Evolutionary conservation across 2,888 invertebrate species (phyloP), one percentile per base, ranked within the genome.

Genomic region (Pseudeuparius sepicola): DNA sequence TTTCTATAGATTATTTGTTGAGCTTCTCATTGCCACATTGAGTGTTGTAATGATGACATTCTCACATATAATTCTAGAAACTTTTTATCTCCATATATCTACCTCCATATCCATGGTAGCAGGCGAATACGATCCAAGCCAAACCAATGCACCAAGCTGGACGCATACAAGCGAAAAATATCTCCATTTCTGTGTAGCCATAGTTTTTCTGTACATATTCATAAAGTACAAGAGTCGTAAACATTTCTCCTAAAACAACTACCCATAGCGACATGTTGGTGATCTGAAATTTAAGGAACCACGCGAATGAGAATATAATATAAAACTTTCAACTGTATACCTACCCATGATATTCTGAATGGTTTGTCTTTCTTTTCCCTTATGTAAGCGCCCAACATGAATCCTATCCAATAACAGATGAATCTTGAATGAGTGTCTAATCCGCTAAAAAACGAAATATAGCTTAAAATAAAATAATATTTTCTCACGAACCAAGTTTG

Each of bases 271-370:
- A 7, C 6, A 20, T 7, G n/a, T n/a, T 20, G 20, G 20, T 20
- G 7, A 6, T 6, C 20, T 20, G n/a, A 20, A 20, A 20, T 7
- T 7, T 20, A 7, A 20, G n/a, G 6, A n/a, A 7, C 20, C 20
- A 7, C n/a, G n/a, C n/a, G n/a, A n/a, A n/a, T n/a, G n/a, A n/a
- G n/a, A n/a, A n/a, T n/a, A n/a, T n/a, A 20, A n/a, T 20, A n/a
- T 15, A 37, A 31, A 24, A 39, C 33, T 7, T 10, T 16, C 28
- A n/a, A 20, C 16, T 9, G 11, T 14, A 16, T 16, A 36, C 33
- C 31, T 46, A 51, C 52, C 47, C 35, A 45, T 44, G 31, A 46
- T 43, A 23, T 48, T 41, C 24, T 14, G 20, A 39, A 43, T 6
- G 32, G 36, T 33, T 35, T 39, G 24, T 43, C 28, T 7, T 17